phyloP scores from a whole-genome alignment of 2,797 vertebrate species.

The Chelmon rostratus region DNA sequence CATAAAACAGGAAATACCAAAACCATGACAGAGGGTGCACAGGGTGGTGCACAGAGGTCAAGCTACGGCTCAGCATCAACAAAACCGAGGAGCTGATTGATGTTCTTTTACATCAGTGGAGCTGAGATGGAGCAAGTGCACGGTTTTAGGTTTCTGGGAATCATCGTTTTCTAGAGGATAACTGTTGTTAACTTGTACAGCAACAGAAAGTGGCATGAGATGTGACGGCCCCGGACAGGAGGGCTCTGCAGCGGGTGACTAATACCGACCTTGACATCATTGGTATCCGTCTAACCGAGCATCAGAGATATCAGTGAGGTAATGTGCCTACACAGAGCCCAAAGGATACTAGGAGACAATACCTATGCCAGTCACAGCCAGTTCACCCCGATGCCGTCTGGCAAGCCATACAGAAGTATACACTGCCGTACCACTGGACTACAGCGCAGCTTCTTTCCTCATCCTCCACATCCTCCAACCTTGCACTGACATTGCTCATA shows the following conservation, averaged over 20 bases:
- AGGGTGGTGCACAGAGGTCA: neutral
- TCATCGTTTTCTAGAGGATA: too few relatives aligned
- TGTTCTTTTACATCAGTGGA: too few relatives aligned
- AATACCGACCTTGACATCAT: too few relatives aligned
- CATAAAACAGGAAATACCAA: too few relatives aligned
- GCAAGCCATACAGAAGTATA: neutral
- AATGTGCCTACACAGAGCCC: too few relatives aligned
- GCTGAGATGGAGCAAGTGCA: too few relatives aligned
- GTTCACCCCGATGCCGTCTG: neutral
- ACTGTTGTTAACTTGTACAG: too few relatives aligned
- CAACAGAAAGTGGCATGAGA: neutral
- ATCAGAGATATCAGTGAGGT: too few relatives aligned
- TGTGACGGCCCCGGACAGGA: neutral
- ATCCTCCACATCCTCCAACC: neutral
- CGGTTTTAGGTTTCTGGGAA: too few relatives aligned
- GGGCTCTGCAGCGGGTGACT: neutral
- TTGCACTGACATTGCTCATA: neutral
- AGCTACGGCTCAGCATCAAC: neutral
- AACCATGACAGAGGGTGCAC: neutral
- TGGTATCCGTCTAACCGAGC: too few relatives aligned
- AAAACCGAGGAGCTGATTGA: neutral
- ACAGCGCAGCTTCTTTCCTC: neutral
- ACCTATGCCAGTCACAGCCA: neutral
- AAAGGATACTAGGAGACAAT: too few relatives aligned
- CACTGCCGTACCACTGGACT: neutral